Conservation (phyloP, 2,797 vertebrate species). For the Capromys pilorides region DNA sequence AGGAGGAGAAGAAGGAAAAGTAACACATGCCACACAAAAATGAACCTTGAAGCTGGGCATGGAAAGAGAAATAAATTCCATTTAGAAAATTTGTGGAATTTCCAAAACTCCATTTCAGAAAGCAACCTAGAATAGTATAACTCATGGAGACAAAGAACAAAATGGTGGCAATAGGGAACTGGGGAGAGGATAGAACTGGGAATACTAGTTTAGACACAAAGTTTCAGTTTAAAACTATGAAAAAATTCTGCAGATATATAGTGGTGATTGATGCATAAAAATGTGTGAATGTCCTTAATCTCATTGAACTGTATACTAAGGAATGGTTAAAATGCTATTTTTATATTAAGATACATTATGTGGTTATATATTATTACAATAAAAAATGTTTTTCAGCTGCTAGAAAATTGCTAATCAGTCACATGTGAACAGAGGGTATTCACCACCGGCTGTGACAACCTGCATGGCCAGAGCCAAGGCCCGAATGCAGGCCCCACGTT, state of each 20-base stretch:
- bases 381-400: not conserved
- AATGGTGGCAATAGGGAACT: not conserved
- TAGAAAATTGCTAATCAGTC: not conserved
- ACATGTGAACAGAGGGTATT: too few relatives aligned
- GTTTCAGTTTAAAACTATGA: not conserved
- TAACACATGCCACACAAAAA: not conserved
- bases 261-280: not conserved
- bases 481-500: too few relatives aligned
- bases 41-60: not conserved
- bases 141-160: not conserved
- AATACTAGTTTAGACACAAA: not conserved
- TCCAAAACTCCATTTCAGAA: not conserved
- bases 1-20: not conserved
- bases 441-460: too few relatives aligned
- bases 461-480: too few relatives aligned
- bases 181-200: not conserved
- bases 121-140: not conserved
- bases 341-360: not conserved
- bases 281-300: not conserved
- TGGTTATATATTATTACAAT: not conserved
- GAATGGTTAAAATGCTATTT: not conserved
- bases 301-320: not conserved
- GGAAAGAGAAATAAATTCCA: not conserved
- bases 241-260: not conserved
- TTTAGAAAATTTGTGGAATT: too few relatives aligned